phyloP scores from a whole-genome alignment of 1,140 invertebrate genomes.

The Drosophila subobscura region DNA sequence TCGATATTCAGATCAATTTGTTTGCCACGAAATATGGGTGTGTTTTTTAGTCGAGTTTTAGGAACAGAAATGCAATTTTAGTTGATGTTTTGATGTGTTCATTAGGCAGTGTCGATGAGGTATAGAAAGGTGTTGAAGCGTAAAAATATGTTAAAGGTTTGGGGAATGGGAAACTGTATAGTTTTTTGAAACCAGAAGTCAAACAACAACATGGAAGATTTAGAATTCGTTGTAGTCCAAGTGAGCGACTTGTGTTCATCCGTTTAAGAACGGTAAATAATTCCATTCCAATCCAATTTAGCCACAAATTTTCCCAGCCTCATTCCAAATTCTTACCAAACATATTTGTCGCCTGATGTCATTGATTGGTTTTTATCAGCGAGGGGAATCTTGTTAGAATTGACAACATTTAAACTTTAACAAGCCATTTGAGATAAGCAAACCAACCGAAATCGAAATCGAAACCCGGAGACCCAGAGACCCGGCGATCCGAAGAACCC shows the following conservation, averaged over 20 bases:
- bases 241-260: too few species aligned
- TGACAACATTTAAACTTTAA: constrained; percentile 78
- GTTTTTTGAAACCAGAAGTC: too few species aligned
- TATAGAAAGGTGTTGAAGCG: constrained; percentile 32
- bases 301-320: neutral
- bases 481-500: neutral
- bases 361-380: constrained; percentile 63
- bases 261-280: too few species aligned
- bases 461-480: constrained; percentile 10
- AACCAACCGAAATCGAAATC: constrained; percentile 16
- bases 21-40: constrained; percentile 22
- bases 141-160: constrained; percentile 9
- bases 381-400: constrained; percentile 76
- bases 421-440: constrained; percentile 61
- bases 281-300: neutral
- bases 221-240: too few species aligned
- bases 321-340: constrained; percentile 3
- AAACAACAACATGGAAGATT: too few species aligned
- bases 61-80: constrained; percentile 72
- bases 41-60: constrained; percentile 29
- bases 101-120: constrained; percentile 67
- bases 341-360: constrained; percentile 49
- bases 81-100: constrained; percentile 75
- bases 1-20: constrained; percentile 41
- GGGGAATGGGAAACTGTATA: neutral